Evolutionary conservation across 2,113 vertebrate species (phyloP), one percentile per base, ranked within the genome.

Genomic region (Ginglymostoma cirratum): DNA sequence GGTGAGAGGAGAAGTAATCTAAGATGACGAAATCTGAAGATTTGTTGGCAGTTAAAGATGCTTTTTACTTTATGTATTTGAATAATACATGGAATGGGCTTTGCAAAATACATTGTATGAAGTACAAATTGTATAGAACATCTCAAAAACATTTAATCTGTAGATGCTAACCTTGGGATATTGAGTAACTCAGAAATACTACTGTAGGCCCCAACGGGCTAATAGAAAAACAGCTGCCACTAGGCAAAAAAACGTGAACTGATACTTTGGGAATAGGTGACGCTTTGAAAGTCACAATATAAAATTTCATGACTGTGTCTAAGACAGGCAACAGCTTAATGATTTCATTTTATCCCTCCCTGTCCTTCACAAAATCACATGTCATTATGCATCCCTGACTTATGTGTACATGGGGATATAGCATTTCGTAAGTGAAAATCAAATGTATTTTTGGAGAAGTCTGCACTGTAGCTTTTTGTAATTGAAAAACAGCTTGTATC

Each of bases 191-290:
- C 42, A 27, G 42, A 52, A 95, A 95, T 52, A 93, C 67, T 72
- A 52, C 67, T 95, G 94, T 72, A 17, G 67, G 69, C 94, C 94
- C 67, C 94, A 95, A 76, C 72, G 67, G 94, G 45, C 69, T 72
- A 95, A 95, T 95, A 95, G 94, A 72, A 95, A 95, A 95, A 72
- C 67, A 95, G 94, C 93, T 95, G 93, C 67, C 67, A 95, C 93
- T 15, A 52, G 21, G 42, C 94, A 52, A 76, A 72, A 95, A 92
- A 66, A 70, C 12, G 45, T 72, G 94, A 95, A 95, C 69, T 95
- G 94, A 95, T 95, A 95, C 94, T 95, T 95, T 95, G 94, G 67
- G 94, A 95, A 95, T 72, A 95, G 94, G 94, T 95, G 69, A 95
- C 45, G 45, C 67, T 95, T 95, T 95, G 92, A 95, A 95, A 76